These are phyloP conservation scores for Benthosema pterotum DNA, from an alignment of 2,797 vertebrate species.

Conservation along the genomic window DNA sequence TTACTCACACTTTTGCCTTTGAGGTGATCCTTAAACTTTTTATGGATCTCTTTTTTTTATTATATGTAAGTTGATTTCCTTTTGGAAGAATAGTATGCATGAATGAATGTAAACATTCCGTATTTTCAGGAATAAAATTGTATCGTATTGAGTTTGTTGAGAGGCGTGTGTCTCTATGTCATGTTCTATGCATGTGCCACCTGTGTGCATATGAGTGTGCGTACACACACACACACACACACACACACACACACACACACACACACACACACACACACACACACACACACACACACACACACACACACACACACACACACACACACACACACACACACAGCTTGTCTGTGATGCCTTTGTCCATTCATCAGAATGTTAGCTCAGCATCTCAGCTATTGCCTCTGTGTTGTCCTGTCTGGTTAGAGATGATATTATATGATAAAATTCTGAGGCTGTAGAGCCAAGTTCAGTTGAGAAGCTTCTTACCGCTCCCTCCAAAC, in stretches of 20 bases:
- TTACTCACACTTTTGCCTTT: slow-evolving; percentile 22
- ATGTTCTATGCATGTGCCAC: background rate
- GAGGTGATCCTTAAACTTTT: background rate
- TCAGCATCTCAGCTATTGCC: background rate
- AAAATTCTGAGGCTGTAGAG: slow-evolving; percentile 29
- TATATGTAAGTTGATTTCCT: background rate
- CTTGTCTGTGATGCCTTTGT: slow-evolving; percentile 9
- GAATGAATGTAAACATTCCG: background rate
- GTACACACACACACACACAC: too few species aligned
- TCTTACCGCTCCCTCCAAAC: slow-evolving; percentile 17
- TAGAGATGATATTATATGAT: slow-evolving; percentile 46
- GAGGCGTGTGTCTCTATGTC: background rate
- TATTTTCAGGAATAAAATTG: slow-evolving; percentile 1
- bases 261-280: background rate
- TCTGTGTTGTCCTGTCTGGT: slow-evolving; percentile 1
- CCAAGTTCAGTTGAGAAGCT: slow-evolving; percentile 55
- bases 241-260: too few species aligned
- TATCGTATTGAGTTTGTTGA: too few species aligned
- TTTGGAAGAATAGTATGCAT: background rate
- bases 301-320: too few species aligned
- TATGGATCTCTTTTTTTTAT: slow-evolving; percentile 24
- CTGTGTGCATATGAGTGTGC: slow-evolving; percentile 7
- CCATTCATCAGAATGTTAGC: slow-evolving; percentile 1
- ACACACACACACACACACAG: background rate
- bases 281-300: too few species aligned